phyloP scores from a whole-genome alignment of 2,888 invertebrate genomes.

The Pachymerium ferrugineum region DNA sequence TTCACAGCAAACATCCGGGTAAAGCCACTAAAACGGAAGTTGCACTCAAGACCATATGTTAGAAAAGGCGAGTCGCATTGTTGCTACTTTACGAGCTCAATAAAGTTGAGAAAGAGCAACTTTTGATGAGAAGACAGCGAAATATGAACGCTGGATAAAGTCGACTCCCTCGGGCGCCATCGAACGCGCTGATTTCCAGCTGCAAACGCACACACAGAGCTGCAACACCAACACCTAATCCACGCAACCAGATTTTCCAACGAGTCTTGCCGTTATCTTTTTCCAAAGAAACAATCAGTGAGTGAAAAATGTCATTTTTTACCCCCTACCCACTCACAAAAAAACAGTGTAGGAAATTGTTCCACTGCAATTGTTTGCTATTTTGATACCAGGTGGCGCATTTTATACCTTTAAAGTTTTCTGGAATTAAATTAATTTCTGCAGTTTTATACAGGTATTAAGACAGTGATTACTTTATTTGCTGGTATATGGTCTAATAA shows the following conservation, averaged over 20 bases:
- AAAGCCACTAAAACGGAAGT: no score
- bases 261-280: background rate
- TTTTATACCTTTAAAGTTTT: no score
- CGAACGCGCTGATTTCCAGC: constrained; percentile 8
- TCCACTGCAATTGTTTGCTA: background rate
- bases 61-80: background rate
- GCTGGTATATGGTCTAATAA: no score
- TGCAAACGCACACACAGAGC: background rate
- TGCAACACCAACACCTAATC: constrained; percentile 1
- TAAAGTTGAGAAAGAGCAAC: background rate
- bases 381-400: no score
- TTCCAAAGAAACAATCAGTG: constrained; percentile 4
- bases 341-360: background rate
- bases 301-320: background rate
- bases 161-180: background rate
- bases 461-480: no score
- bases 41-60: no score
- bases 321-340: background rate
- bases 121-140: background rate
- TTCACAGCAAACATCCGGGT: no score
- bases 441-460: no score
- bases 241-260: background rate
- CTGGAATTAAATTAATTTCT: no score
- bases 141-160: constrained; percentile 9
- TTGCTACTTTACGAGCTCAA: background rate